Percentiles rank a stretch among this genome's conserved stretches.
phyloP scores from a whole-genome alignment of 2,888 invertebrate genomes.

The Tetheella fluctuosa region DNA sequence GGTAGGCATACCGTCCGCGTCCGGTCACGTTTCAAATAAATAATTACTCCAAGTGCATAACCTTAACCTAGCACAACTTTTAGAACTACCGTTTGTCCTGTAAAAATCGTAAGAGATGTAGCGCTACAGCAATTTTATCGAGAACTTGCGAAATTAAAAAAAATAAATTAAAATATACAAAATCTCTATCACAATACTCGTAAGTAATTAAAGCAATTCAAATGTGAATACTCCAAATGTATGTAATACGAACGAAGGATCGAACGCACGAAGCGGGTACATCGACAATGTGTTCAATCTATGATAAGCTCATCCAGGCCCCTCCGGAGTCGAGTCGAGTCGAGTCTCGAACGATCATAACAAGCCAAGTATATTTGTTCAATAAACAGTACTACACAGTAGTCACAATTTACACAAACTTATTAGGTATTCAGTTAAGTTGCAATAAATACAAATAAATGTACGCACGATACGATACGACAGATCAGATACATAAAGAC shows the following conservation, averaged over 20 bases:
- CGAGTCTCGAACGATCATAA: neutral
- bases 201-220: slow-evolving; percentile 84
- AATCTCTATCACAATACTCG: slow-evolving; percentile 85
- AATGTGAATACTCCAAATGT: slow-evolving; percentile 83
- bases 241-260: slow-evolving; percentile 63
- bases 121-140: slow-evolving; percentile 74
- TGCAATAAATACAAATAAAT: slow-evolving; percentile 62
- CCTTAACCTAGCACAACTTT: slow-evolving; percentile 79
- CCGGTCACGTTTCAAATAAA: slow-evolving; percentile 52
- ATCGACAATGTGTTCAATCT: slow-evolving; percentile 47
- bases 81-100: slow-evolving; percentile 75
- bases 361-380: slow-evolving; percentile 30
- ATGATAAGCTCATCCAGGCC: slow-evolving; percentile 35
- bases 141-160: slow-evolving; percentile 82
- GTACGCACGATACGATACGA: slow-evolving; percentile 36
- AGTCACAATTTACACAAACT: slow-evolving; percentile 63
- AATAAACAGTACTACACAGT: slow-evolving; percentile 65
- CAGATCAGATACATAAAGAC: slow-evolving; percentile 51
- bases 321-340: slow-evolving; percentile 3
- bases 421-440: slow-evolving; percentile 39
- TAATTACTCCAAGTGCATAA: slow-evolving; percentile 70
- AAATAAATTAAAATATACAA: slow-evolving; percentile 85
- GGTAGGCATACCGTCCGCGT: slow-evolving; percentile 22
- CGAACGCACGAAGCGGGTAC: slow-evolving; percentile 58
- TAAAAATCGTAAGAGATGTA: slow-evolving; percentile 73